phyloP scores from a whole-genome alignment of 2,113 vertebrate species.

The Brachypteracias leptosomus region DNA sequence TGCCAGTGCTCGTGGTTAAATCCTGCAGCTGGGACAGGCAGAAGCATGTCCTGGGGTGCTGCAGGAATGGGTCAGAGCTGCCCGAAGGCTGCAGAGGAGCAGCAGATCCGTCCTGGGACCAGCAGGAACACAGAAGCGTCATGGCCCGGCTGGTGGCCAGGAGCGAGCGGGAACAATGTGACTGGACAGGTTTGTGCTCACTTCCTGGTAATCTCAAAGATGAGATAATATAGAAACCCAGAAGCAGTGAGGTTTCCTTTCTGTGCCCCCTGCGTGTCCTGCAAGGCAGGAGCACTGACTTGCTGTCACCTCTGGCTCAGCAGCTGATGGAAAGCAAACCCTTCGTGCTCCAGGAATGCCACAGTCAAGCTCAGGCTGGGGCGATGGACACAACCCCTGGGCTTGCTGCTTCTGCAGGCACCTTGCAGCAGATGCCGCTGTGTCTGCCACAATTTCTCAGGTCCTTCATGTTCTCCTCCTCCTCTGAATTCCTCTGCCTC shows the following conservation, averaged over 20 bases:
- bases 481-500: neutral
- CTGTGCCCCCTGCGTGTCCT: rapidly evolving
- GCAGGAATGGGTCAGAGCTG: neutral
- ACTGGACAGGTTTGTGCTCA: conserved; percentile 33
- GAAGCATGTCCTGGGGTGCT: rapidly evolving
- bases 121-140: neutral
- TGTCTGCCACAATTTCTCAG: rapidly evolving
- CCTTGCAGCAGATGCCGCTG: neutral
- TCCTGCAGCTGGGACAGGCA: neutral
- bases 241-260: neutral
- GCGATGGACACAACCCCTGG: neutral
- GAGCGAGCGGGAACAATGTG: neutral
- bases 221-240: neutral
- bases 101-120: neutral
- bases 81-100: neutral
- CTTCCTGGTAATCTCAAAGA: neutral
- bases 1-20: neutral
- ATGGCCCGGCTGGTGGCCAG: neutral
- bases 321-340: neutral
- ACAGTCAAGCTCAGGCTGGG: rapidly evolving
- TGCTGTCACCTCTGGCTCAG: neutral
- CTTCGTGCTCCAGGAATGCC: neutral
- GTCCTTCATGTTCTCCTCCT: neutral
- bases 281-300: neutral
- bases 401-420: neutral